Base-by-base conservation (phyloP, 2,888 invertebrate species). In the Acanthosepion lycidas region DNA sequence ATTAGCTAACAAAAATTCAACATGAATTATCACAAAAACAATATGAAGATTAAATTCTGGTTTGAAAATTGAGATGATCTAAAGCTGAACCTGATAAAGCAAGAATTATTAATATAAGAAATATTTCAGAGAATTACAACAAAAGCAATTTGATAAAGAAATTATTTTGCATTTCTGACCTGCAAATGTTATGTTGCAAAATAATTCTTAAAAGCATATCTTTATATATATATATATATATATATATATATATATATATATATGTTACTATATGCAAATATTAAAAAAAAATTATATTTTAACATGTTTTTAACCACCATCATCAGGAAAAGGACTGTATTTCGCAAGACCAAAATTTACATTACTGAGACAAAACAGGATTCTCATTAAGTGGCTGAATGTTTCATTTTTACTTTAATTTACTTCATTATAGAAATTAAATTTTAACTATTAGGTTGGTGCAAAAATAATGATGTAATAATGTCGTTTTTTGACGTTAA, bases 201-300 rank as follows among this genome's bases (percentile, higher is more conserved):
- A n/a, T 78, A 78, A 78, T n/a, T 78, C 33, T n/a, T 5, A n/a
- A 78, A 78, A 78, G 12, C n/a, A 91, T 91, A 42, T 91, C 33
- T 91, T 23, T 91, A 91, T 42, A 91, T 91, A 91, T 42, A 91
- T 91, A 91, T 42, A 91, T 91, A 91, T 42, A 91, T 92, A 92
- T 49, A 92, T 91, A 91, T 91, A 91, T 91, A 91, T 91, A 91
- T 91, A 91, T 91, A 91, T 91, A 91, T 91, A 91, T 91, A 91
- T 91, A 91, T 91, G 12, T 91, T 9, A 9, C 33, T 91, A 91
- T 91, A 91, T 91, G 12, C 42, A 91, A n/a, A 91, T 33, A n/a
- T 49, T 42, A 3, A 42, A 42, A 42, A 42, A 42, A 42, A 42
- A 42, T 42, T 42, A 42, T 42, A 42, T 42, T 42, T 42, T 42